phyloP scores from a whole-genome alignment of 2,797 vertebrate genomes.

The Darevskia nairensis region DNA sequence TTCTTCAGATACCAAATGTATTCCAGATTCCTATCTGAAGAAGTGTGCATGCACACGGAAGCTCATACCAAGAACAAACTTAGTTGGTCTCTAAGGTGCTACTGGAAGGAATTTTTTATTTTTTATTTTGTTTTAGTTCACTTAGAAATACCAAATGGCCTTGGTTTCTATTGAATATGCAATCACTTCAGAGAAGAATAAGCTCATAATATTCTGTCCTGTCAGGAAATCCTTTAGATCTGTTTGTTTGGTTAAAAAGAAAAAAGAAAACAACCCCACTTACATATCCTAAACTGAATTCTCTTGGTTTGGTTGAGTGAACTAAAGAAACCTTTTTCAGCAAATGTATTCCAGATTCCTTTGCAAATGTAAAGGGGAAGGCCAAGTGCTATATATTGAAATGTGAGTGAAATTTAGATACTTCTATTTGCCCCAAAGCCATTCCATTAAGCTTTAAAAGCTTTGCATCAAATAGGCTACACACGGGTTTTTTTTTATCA shows the following conservation, averaged over 20 bases:
- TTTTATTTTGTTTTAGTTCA: not conserved
- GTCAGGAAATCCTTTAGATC: conserved; percentile 43
- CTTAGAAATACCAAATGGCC: not conserved
- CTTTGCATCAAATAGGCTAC: not conserved
- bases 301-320: conserved; percentile 43
- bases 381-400: conserved; percentile 38
- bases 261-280: not conserved
- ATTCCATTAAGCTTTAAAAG: conserved; percentile 7
- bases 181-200: conserved; percentile 35
- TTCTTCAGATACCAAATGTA: too few relatives aligned
- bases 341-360: conserved; percentile 29
- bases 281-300: conserved; percentile 47
- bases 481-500: not conserved
- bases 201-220: conserved; percentile 48
- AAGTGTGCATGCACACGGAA: too few relatives aligned
- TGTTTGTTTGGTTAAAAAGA: conserved; percentile 45
- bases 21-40: too few relatives aligned
- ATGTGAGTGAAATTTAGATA: conserved; percentile 4
- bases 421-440: not conserved
- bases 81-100: not conserved
- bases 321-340: conserved; percentile 19
- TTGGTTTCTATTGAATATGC: not conserved
- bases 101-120: too few relatives aligned
- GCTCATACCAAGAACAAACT: too few relatives aligned
- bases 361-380: not conserved